phyloP scores from a whole-genome alignment of 1,140 invertebrate genomes.

The Hypothenemus hampei region DNA sequence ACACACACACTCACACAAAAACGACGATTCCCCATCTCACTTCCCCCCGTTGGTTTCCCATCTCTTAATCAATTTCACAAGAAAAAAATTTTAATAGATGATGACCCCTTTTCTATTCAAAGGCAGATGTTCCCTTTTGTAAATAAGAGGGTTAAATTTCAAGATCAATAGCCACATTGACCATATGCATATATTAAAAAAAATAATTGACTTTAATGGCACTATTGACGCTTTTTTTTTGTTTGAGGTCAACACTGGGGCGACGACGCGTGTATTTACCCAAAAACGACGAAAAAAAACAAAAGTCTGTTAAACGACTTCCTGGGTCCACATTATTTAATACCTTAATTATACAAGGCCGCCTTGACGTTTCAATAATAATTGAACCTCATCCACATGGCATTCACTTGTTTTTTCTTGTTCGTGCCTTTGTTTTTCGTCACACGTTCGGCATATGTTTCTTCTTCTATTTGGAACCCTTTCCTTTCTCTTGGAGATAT shows the following conservation, averaged over 20 bases:
- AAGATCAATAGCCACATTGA: constrained; percentile 14
- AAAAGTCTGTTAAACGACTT: too few relatives aligned
- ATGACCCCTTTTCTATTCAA: constrained; percentile 13
- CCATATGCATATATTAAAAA: constrained; percentile 27
- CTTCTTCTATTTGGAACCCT: too few relatives aligned
- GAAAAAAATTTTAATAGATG: too few relatives aligned
- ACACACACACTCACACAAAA: too few relatives aligned
- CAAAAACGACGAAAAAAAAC: too few relatives aligned
- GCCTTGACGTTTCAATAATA: constrained; percentile 30
- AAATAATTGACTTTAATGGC: constrained; percentile 5
- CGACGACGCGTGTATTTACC: too few relatives aligned
- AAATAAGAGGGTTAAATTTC: constrained; percentile 14
- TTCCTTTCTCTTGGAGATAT: too few relatives aligned
- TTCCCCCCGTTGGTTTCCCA: too few relatives aligned
- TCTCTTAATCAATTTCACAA: too few relatives aligned
- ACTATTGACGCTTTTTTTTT: background rate
- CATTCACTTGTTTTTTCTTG: constrained; percentile 26
- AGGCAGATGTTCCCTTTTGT: constrained; percentile 19
- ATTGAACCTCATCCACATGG: constrained; percentile 35
- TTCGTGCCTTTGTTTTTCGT: constrained; percentile 22
- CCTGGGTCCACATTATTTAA: constrained; percentile 21
- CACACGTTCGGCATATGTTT: constrained; percentile 27
- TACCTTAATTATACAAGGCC: constrained; percentile 30
- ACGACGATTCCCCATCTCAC: too few relatives aligned
- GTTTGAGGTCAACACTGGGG: too few relatives aligned